Conservation (phyloP, 1,140 invertebrate genomes). For the Conus betulinus region DNA sequence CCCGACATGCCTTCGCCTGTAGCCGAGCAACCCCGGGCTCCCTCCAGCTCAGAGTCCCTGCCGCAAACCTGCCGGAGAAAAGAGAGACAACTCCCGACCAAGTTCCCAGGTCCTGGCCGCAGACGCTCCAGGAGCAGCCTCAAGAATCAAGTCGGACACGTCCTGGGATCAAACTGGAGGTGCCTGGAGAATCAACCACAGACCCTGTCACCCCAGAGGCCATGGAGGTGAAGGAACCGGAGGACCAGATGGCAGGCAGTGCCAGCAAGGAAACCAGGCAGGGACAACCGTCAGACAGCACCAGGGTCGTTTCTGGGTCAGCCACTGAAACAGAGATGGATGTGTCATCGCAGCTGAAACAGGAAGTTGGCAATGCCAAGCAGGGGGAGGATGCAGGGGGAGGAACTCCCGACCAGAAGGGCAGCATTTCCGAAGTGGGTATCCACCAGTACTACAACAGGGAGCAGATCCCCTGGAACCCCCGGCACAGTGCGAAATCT, state of each 20-base stretch:
- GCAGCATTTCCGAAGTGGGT: slow-evolving; percentile 37
- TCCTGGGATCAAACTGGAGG: slow-evolving; percentile 61
- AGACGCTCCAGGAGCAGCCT: neutral
- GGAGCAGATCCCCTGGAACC: slow-evolving; percentile 81
- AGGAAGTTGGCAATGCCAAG: slow-evolving; percentile 7
- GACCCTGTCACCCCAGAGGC: neutral
- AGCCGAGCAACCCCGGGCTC: slow-evolving; percentile 28
- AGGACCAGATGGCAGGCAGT: neutral
- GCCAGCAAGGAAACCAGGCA: neutral
- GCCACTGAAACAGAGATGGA: neutral
- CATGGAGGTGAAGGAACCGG: neutral
- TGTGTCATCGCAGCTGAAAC: neutral
- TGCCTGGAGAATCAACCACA: slow-evolving; percentile 6
- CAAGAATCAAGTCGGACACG: slow-evolving; percentile 60
- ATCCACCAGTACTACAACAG: slow-evolving; percentile 77
- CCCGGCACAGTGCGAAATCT: slow-evolving; percentile 80
- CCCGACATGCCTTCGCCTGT: slow-evolving; percentile 60
- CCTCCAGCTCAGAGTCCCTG: neutral
- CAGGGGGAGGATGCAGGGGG: neutral
- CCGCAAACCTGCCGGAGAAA: slow-evolving; percentile 7
- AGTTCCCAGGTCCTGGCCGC: neutral
- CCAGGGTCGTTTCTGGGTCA: neutral
- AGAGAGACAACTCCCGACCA: slow-evolving; percentile 16
- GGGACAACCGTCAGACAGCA: neutral
- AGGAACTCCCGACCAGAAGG: slow-evolving; percentile 12